Base-by-base conservation (phyloP, 2,113 vertebrate species). In the Salvelinus alpinus region DNA sequence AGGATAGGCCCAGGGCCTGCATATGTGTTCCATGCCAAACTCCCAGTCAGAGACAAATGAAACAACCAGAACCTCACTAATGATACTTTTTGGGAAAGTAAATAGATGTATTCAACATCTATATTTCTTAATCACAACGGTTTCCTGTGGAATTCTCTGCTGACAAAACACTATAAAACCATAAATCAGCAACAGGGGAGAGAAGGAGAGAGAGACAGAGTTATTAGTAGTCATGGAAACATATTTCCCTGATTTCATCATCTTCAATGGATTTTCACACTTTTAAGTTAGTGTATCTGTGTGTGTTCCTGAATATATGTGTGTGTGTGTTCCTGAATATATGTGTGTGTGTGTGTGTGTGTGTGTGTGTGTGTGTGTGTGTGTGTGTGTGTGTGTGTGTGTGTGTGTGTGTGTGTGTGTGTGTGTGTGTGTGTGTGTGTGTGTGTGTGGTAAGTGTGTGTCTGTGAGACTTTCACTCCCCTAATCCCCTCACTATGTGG, bases 111-210 rank as follows among this genome's bases (percentile, higher is more conserved):
- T 91, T 87, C 89, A 90, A 84, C 89, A 82, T 86, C 91, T 82
- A 88, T 91, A 86, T 90, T 88, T 91, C 90, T 90, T 92, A 92
- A 93, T 93, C 86, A 91, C 79, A 2, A 71, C 75, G 7, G 78
- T 89, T 91, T 93, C 91, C 92, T 93, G 89, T 87, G 89, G 87
- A 92, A 90, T 87, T 87, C 87, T 90, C 86, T 82, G 80, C 86
- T 91, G 91, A 89, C 88, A 87, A 86, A 90, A 90, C 78, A 57
- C 59, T 75, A 79, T 71, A 77, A 89, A 89, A 91, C 81, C 65
- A 89, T 90, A 85, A 34, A 78, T 88, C 89, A 87, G 22, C 34
- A 48, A n/a, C 8, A 27, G 64, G 24, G 22, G 25, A 66, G 25
- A 29, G 25, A 65, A 24, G 13, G 25, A 31, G 64, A 25, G 62